These are phyloP conservation scores for Anableps anableps DNA, from an alignment of 2,797 vertebrate species.

Conservation along the genomic window DNA sequence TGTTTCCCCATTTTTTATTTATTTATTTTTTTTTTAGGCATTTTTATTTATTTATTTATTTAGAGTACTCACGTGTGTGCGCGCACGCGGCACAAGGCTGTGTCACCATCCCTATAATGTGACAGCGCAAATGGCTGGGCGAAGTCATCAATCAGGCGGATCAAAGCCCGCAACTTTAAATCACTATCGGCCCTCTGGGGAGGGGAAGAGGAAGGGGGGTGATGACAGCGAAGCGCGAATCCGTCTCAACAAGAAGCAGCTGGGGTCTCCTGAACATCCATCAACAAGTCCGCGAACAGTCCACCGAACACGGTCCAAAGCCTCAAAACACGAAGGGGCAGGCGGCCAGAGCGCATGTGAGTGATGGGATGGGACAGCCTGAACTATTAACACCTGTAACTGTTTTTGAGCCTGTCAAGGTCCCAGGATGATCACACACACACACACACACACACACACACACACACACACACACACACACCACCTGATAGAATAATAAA, in stretches of 20 bases:
- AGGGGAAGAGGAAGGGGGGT: conserved; percentile 49
- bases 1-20: background rate
- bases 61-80: conserved; percentile 34
- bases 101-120: conserved; percentile 50
- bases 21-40: background rate
- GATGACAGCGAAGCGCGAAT: conserved; percentile 54
- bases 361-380: background rate
- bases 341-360: conserved; percentile 14
- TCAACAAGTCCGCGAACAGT: conserved; percentile 66
- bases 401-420: background rate
- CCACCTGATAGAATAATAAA: conserved; percentile 21
- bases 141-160: conserved; percentile 69
- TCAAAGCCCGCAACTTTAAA: conserved; percentile 67
- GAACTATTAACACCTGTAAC: conserved; percentile 53
- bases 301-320: conserved; percentile 11
- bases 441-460: background rate
- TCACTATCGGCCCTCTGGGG: conserved; percentile 57
- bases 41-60: background rate
- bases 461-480: background rate
- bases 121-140: conserved; percentile 31
- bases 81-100: conserved; percentile 45
- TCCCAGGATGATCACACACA: background rate
- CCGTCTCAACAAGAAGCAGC: conserved; percentile 49
- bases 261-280: conserved; percentile 48
- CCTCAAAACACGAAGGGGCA: background rate